Evolutionary conservation across 2,797 vertebrate species (phyloP).

Genomic region (Epinephelus malabaricus): DNA sequence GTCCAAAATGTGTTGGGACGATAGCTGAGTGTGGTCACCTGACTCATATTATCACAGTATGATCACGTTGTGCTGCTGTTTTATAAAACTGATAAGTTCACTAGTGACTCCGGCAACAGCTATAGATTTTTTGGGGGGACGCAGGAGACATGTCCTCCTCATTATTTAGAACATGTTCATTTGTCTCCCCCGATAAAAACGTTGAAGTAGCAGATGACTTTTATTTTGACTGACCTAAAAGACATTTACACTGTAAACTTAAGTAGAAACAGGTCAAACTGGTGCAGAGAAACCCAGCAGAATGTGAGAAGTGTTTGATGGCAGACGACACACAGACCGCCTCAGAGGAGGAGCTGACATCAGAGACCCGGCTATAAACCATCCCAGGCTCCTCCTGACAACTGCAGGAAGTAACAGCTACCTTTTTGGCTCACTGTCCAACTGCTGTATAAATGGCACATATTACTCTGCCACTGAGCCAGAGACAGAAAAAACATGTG

Average conservation of each 20-base stretch:
- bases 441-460: constrained; percentile 70
- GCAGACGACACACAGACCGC: background rate
- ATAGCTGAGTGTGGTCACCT: background rate
- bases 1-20: fast-evolving
- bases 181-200: too few species aligned
- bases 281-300: too few species aligned
- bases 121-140: too few species aligned
- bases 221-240: too few species aligned
- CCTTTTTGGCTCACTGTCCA: constrained; percentile 67
- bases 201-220: too few species aligned
- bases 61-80: background rate
- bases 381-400: constrained; percentile 61
- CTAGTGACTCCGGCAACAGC: background rate
- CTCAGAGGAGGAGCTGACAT: constrained; percentile 40
- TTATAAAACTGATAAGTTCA: background rate
- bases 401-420: constrained; percentile 72
- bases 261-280: too few species aligned
- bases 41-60: background rate
- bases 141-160: too few species aligned
- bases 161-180: too few species aligned
- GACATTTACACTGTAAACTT: too few species aligned
- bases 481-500: constrained; percentile 45
- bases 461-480: constrained; percentile 42
- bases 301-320: too few species aligned
- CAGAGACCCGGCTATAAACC: constrained; percentile 38